Conservation (phyloP, 2,797 vertebrate species). For the Pygocentrus nattereri region DNA sequence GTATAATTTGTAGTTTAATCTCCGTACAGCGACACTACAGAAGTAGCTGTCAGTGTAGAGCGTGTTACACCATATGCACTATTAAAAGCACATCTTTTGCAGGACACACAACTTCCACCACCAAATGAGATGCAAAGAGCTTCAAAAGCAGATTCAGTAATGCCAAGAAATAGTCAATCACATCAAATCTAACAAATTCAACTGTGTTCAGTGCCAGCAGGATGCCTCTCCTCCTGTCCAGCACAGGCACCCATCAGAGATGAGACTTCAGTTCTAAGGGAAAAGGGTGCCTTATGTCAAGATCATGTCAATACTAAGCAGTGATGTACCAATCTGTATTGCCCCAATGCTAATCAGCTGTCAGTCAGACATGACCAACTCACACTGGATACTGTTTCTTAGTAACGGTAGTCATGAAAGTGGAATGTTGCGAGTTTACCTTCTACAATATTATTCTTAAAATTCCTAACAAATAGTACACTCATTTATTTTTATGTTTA, state of each 20-base stretch:
- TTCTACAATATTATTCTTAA: background rate
- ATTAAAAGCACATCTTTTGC: conserved; percentile 72
- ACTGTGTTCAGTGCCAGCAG: background rate
- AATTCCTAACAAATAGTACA: background rate
- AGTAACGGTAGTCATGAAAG: background rate
- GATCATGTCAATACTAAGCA: too few species aligned
- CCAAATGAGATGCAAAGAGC: conserved; percentile 68
- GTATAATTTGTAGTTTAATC: conserved; percentile 79
- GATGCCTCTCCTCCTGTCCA: background rate
- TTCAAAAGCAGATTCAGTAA: conserved; percentile 75
- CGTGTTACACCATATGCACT: conserved; percentile 76
- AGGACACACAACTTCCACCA: conserved; percentile 72
- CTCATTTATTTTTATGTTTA: background rate
- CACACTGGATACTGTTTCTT: background rate
- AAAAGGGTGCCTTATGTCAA: conserved; percentile 27
- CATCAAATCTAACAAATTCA: conserved; percentile 66
- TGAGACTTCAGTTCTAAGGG: background rate
- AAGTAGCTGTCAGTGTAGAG: conserved; percentile 72
- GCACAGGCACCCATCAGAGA: background rate
- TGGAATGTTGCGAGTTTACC: background rate
- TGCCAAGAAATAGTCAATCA: conserved; percentile 74
- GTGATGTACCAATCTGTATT: background rate
- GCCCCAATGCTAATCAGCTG: background rate
- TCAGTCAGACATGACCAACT: background rate
- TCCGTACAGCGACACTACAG: conserved; percentile 75